A percentile compares a stretch with the other conserved stretches of the same genome.
These are phyloP conservation scores for Pseudococcus viburni DNA, from an alignment of 2,888 invertebrate species.

Conservation along the genomic window DNA sequence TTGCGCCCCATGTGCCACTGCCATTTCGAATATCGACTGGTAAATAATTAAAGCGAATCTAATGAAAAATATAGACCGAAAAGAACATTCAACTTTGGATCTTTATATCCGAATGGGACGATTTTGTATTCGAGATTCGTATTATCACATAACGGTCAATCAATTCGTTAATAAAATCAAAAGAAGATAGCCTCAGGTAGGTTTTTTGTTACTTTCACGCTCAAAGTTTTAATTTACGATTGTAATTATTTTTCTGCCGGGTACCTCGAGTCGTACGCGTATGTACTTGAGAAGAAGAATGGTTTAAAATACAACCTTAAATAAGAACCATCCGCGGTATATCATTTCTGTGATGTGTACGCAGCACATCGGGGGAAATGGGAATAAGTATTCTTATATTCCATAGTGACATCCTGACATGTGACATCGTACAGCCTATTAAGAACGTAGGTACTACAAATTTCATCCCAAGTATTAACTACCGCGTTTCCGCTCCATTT, in stretches of 20 bases:
- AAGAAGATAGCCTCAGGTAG: background rate
- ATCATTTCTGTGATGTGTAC: background rate
- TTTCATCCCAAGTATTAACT: slow-evolving; percentile 7
- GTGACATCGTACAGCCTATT: background rate
- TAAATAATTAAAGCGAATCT: background rate
- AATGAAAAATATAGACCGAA: background rate
- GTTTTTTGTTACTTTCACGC: background rate
- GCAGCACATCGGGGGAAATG: background rate
- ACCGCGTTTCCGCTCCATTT: slow-evolving; percentile 41
- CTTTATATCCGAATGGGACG: background rate
- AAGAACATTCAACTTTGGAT: background rate
- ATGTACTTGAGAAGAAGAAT: background rate
- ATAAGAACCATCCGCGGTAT: background rate
- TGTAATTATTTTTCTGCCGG: background rate
- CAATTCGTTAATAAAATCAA: background rate
- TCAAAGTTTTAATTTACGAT: background rate
- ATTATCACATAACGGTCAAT: background rate
- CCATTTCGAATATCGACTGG: background rate
- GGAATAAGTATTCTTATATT: background rate
- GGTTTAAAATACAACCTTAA: background rate
- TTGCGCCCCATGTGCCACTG: background rate
- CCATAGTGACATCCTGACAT: background rate
- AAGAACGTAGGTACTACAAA: background rate
- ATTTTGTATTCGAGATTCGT: background rate
- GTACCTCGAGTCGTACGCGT: too few relatives aligned